Base-by-base conservation (phyloP, 1,140 invertebrate genomes). In the Drosophila willistoni region DNA sequence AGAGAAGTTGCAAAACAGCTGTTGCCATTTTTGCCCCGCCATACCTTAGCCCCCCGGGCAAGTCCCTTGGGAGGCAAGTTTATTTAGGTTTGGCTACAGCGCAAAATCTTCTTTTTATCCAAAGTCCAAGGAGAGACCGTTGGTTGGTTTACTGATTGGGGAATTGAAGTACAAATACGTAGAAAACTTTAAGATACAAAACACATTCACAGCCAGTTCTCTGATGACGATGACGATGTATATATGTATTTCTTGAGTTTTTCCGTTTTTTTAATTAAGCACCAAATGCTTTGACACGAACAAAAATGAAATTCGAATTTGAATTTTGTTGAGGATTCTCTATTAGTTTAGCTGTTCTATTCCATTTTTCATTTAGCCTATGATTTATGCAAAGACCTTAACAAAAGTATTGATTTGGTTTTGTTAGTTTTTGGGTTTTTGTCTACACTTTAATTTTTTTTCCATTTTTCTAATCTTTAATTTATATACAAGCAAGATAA, bases 1-100 rank as follows among this genome's bases (percentile, higher is more conserved):
- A 47, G 44, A 57, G 17, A 57, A 59, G 56, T 59, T 55, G 64
- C 64, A 68, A 39, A 39, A 51, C 73, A 74, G 73, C 71, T 75
- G 73, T 57, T 74, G 71, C 13, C 56, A 36, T 42, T 25, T 42
- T 25, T 14, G 14, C 29, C 61, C 42, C 44, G 2, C 44, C 7
- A 19, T 19, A 9, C 17, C 44, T 51, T 13, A 12, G 17, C 4
- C 17, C 19, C 70, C 44, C 47, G 19, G 36, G 17, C 10, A n/a
- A 29, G 42, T 76, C 73, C 72, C 72, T 34, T 63, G 14, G 73
- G 60, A 55, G 73, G 9, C 54, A 70, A 76, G 73, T 76, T 76
- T 76, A 70, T 76, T 76, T 76, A 64, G 73, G 73, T 63, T 60
- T 63, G 17, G 61, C 22, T 44, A 33, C 14, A 64, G 34, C 29